Conservation (phyloP, 2,797 vertebrate species). For the Cirrhinus mrigala region DNA sequence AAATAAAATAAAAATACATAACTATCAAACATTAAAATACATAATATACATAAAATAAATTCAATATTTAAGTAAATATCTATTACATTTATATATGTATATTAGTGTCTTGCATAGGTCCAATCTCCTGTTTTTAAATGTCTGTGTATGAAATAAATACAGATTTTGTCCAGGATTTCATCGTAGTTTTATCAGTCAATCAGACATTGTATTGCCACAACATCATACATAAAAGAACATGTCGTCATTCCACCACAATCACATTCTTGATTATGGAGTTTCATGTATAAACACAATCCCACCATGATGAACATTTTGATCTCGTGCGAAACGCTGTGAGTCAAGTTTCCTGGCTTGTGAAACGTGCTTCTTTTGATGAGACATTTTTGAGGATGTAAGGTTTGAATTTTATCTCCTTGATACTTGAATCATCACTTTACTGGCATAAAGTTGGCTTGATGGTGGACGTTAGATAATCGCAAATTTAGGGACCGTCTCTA, state of each 20-base stretch:
- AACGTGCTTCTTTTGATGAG: background rate
- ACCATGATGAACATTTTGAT: background rate
- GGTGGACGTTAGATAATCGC: too few relatives aligned
- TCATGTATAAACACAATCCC: conserved; percentile 24
- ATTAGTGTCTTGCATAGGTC: background rate
- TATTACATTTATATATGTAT: background rate
- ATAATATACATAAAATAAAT: background rate
- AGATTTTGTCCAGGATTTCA: background rate
- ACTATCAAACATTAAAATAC: background rate
- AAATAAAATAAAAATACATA: background rate
- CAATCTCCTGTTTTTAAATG: background rate
- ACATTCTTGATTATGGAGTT: background rate
- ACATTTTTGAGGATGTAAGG: background rate
- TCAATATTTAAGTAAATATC: background rate
- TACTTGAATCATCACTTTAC: background rate
- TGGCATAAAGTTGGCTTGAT: too few relatives aligned
- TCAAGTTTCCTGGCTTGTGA: conserved; percentile 24
- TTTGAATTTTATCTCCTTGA: background rate
- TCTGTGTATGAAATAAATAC: background rate
- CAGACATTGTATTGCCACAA: background rate
- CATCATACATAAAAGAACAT: background rate
- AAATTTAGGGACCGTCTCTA: too few relatives aligned
- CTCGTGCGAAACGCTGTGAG: conserved; percentile 11
- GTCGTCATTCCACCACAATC: background rate
- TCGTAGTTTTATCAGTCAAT: background rate